Evolutionary conservation across 2,888 invertebrate genomes (phyloP), one percentile per base, ranked within the genome.

Genomic region (Drosophila merina): DNA sequence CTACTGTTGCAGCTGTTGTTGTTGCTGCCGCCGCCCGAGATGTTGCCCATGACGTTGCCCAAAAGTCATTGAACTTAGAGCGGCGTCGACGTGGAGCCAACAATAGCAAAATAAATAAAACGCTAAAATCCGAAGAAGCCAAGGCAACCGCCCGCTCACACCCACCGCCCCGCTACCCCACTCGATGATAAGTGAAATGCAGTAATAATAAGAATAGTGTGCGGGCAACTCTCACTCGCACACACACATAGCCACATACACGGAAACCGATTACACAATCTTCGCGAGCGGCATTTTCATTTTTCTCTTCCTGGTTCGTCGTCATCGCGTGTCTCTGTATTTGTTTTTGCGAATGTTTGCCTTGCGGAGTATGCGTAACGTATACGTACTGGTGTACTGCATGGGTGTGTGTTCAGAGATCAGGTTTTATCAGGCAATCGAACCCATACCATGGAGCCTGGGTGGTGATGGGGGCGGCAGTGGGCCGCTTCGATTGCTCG

Each of bases 231-330:
- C 52, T 54, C 66, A 67, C 55, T 67, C 44, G 9, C 20, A 44
- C 36, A 36, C 56, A 40, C 63, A 50, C 59, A 20, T 52, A 60
- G 20, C 20, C 62, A 50, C 69, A 77, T 47, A 67, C 76, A 69
- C 55, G 55, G 33, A 52, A 49, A 72, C 72, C 85, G 88, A 88
- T 88, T 88, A 88, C 84, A 80, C 85, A 88, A 89, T 90, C 89
- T 76, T 44, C 20, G 62, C 66, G 63, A 79, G 76, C 83, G 87
- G 87, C 85, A 85, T 83, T 84, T 84, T 88, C 80, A 79, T 73
- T 86, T 83, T 89, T 89, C 88, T 88, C 90, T 90, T 90, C 90
- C 89, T 90, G 90, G 90, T 90, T 84, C 89, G 88, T 69, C 79
- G 87, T 62, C 81, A 71, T 79, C 79, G 82, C 68, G 64, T 74